Evolutionary conservation across 2,113 vertebrate genomes (phyloP).

Genomic region (Scytalopus superciliaris): DNA sequence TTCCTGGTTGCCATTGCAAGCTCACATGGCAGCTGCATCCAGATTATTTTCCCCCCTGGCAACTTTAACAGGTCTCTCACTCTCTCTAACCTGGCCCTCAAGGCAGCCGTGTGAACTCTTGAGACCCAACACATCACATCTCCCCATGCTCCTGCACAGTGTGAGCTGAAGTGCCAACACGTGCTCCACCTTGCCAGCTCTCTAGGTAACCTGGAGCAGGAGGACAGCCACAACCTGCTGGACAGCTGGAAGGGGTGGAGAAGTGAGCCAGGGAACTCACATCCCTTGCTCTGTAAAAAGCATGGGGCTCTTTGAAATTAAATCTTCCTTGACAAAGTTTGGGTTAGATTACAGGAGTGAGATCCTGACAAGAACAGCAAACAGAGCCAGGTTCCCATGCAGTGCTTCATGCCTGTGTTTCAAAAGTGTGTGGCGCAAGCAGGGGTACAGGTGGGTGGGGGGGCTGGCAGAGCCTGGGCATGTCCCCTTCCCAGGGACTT

Average conservation of each 20-base stretch:
- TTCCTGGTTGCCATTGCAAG: background rate
- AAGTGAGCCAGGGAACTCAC: background rate
- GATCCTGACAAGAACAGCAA: background rate
- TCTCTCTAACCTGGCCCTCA: background rate
- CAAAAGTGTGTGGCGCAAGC: fast-evolving
- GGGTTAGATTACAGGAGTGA: background rate
- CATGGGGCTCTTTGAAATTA: background rate
- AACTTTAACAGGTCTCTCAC: background rate
- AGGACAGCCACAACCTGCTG: background rate
- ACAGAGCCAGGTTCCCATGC: fast-evolving
- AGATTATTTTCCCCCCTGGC: background rate
- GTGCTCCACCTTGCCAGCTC: background rate
- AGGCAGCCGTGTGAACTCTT: background rate
- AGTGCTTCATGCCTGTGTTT: background rate
- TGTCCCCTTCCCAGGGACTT: fast-evolving
- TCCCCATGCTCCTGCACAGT: background rate
- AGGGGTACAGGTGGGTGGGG: fast-evolving
- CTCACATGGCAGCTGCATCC: background rate
- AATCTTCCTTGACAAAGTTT: background rate
- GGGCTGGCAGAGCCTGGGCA: background rate
- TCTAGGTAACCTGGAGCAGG: background rate
- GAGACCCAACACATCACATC: background rate
- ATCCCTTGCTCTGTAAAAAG: background rate
- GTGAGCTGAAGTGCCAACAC: fast-evolving
- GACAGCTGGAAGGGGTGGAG: background rate